phyloP scores from a whole-genome alignment of 2,888 invertebrate species.

The Rhagonycha fulva region DNA sequence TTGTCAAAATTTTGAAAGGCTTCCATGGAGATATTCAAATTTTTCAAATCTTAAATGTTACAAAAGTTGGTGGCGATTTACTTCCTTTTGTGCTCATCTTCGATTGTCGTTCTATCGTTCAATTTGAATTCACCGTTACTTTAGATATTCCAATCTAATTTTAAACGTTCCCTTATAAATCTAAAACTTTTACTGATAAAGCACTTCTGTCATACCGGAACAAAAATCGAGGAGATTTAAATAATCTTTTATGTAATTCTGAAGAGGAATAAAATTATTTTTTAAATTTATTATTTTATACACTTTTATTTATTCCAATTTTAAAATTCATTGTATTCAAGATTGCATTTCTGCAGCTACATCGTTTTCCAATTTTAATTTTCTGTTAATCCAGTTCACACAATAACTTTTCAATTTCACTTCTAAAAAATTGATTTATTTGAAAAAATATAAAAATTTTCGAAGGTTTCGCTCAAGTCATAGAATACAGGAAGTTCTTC shows the following conservation, averaged over 20 bases:
- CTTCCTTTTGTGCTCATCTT: not conserved
- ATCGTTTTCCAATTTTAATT: too few species aligned
- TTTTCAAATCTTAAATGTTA: not conserved
- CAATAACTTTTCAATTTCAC: too few species aligned
- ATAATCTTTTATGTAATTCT: not conserved
- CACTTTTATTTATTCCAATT: not conserved
- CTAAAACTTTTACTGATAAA: slow-evolving; percentile 9
- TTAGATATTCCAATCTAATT: slow-evolving; percentile 10
- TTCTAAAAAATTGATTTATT: too few species aligned
- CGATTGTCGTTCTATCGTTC: not conserved
- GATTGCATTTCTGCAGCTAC: not conserved
- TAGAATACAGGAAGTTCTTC: too few species aligned
- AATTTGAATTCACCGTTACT: slow-evolving; percentile 1
- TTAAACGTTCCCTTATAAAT: slow-evolving; percentile 9
- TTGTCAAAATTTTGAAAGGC: not conserved
- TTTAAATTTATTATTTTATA: not conserved
- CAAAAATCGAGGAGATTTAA: slow-evolving; percentile 10
- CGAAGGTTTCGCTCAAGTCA: too few species aligned
- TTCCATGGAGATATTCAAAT: not conserved
- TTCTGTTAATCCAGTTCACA: too few species aligned
- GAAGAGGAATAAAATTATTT: not conserved
- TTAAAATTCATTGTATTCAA: not conserved
- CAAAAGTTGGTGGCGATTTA: not conserved
- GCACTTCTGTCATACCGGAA: slow-evolving; percentile 10
- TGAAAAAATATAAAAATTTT: too few species aligned